These are phyloP conservation scores for Chirona hameri DNA, from an alignment of 2,888 invertebrate genomes.

Conservation along the genomic window DNA sequence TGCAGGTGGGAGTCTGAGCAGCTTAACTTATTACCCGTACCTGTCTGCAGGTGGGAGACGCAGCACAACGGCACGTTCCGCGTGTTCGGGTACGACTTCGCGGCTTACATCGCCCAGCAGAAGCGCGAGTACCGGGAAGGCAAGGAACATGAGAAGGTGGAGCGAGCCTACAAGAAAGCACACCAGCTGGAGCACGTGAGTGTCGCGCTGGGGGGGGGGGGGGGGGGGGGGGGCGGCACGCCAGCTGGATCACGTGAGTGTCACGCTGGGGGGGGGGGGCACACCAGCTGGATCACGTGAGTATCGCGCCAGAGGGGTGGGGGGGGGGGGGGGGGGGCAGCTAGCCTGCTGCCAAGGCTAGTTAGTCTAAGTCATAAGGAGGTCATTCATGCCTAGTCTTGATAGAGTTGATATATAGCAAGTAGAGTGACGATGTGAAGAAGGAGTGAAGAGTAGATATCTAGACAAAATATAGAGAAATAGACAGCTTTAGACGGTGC, in stretches of 20 bases:
- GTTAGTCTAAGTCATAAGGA: no score
- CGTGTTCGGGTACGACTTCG: neutral
- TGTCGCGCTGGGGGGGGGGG: neutral
- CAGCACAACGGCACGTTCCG: slow-evolving; percentile 6
- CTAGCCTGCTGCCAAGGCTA: no score
- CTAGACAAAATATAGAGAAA: no score
- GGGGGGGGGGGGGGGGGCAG: neutral
- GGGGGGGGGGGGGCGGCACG: neutral
- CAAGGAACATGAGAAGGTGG: neutral
- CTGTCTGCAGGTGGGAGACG: neutral
- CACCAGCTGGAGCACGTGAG: slow-evolving; percentile 1
- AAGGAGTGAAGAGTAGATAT: no score
- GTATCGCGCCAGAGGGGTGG: neutral
- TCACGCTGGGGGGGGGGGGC: neutral
- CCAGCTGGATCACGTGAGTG: slow-evolving; percentile 1
- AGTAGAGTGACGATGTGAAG: no score
- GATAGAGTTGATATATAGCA: no score
- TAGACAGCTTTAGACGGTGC: no score
- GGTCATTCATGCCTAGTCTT: no score
- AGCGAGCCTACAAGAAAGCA: neutral
- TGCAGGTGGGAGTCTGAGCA: no score
- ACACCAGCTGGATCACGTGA: neutral
- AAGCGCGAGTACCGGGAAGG: neutral
- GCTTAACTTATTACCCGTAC: no score
- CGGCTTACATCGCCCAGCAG: neutral